Percentiles rank a stretch among this genome's conserved stretches.
Evolutionary conservation across 2,888 invertebrate species (phyloP).

Genomic region (Lamellibrachia columna): DNA sequence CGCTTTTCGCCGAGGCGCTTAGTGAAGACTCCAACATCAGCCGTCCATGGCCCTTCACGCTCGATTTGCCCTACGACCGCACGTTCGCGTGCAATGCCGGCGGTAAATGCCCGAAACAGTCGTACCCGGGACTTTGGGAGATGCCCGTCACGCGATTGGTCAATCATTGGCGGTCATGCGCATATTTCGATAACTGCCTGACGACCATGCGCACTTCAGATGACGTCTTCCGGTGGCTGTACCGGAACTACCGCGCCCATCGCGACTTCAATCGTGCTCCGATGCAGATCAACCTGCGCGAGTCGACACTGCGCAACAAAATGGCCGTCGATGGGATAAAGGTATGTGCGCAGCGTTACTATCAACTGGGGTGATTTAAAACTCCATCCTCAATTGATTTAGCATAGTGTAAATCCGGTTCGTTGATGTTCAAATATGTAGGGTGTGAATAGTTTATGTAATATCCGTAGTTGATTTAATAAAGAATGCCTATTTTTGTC

Average conservation of each 20-base stretch:
- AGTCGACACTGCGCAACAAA: conserved; percentile 14
- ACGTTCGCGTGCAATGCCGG: background rate
- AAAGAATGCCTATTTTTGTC: too few relatives aligned
- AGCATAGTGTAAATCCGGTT: too few relatives aligned
- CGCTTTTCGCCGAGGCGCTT: background rate
- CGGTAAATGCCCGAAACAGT: background rate
- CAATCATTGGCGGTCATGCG: background rate
- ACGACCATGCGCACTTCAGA: background rate
- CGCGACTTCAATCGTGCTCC: background rate
- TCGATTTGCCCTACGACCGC: background rate
- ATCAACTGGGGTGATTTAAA: background rate
- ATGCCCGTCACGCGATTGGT: background rate
- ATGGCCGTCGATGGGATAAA: conserved; percentile 8
- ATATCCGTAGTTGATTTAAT: too few relatives aligned
- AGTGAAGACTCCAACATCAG: background rate
- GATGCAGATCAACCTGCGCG: conserved; percentile 13
- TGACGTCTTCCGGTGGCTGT: background rate
- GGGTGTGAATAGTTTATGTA: too few relatives aligned
- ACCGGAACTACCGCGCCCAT: conserved; percentile 17
- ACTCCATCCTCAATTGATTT: background rate
- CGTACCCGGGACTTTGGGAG: conserved; percentile 16
- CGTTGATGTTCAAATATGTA: too few relatives aligned
- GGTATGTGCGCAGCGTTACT: background rate
- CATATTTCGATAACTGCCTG: conserved; percentile 18
- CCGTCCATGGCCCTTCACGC: background rate